Base-by-base conservation (phyloP, 2,888 invertebrate species). In the Trissolcus japonicus region DNA sequence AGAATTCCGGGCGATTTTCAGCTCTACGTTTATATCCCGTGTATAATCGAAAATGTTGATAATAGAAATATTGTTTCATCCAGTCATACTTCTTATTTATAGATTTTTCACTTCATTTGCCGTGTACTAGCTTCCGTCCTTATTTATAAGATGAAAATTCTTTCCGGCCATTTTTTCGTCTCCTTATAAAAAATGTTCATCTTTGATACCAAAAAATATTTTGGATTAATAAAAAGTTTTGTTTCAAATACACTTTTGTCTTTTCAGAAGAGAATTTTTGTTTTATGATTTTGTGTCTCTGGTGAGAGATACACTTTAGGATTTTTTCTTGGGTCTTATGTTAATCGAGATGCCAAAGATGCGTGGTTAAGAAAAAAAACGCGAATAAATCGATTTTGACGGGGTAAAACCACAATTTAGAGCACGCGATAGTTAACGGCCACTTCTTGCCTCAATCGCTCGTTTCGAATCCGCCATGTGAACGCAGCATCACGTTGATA, bases 301-400 rank as follows among this genome's bases (percentile, higher is more conserved):
- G 19, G 2, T 19, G 19, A 1, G 69, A 65, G 69, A 75, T 63
- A 65, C 75, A 75, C 63, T 75, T 75, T 66, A 40, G 43, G 59
- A 67, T 57, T 74, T 35, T 62, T 60, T 55, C 48, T 55, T 35
- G 65, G 54, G 60, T 67, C 57, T 63, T 78, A 65, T 69, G 74
- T 62, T 74, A 78, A 78, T 76, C 65, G 6, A 16, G 59, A 74
- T 65, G 66, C 57, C 78, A 69, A 75, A 75, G 71, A 75, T 35
- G 35, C 7, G 35, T 35, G 11, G 35, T 11, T 11, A 63, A 75
- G 25, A 54, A 75, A 69, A 74, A 19, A 74, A 78, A 74, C 46
- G 54, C 25, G 73, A 67, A 78, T 76, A 77, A 81, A 82, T 83
- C 83, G 82, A 82, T 83, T 84, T 80, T 82, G 79, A 81, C 79